Base-by-base conservation (phyloP, 1,140 invertebrate species). In the Caenorhabditis latens region DNA sequence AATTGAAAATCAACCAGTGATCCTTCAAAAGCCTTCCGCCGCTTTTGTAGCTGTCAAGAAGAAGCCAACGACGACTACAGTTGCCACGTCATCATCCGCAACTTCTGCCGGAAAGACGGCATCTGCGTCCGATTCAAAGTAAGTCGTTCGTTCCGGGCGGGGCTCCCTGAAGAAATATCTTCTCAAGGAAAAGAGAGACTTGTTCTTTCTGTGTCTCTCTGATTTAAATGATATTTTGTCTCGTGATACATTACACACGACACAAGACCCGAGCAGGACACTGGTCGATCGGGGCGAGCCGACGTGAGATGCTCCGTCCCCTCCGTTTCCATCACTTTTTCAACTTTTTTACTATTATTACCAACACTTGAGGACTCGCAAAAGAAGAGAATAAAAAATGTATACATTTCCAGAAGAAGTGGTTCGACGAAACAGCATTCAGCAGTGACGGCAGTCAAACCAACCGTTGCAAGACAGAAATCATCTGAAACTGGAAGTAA, bases 101-200 rank as follows among this genome's bases (percentile, higher is more conserved):
- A 55, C 83, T 42, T 21, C 82, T 40, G 24, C 83, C 7, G 21
- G 32, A 43, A 84, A 84, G 19, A 84, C 3, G 42, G 83, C 83
- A 84, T 84, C 83, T 63, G 58, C 58, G 83, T 84, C 58, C 83
- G 83, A 61, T 84, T 84, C 53, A 21, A 84, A 84, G 58, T 84
- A 84, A 58, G 53, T 61, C 58, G 83, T 84, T 84, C 53, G 32
- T 84, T 61, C 58, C 83, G 71, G 71, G 46, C 9, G 16, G 42
- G 65, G 21, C 58, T 63, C n/a, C 24, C 58, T 63, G 61, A 63
- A 63, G 61, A 63, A 63, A 63, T 58, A 19, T 58, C 16, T 40
- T 43, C 65, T 71, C 65, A 71, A 71, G 65, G 42, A 71, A n/a
- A 1, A 46, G 42, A 53, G 13, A 14, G n/a, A 16, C 40, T 46